phyloP scores from a whole-genome alignment of 2,888 invertebrate genomes.

The Epirrhoe alternata region DNA sequence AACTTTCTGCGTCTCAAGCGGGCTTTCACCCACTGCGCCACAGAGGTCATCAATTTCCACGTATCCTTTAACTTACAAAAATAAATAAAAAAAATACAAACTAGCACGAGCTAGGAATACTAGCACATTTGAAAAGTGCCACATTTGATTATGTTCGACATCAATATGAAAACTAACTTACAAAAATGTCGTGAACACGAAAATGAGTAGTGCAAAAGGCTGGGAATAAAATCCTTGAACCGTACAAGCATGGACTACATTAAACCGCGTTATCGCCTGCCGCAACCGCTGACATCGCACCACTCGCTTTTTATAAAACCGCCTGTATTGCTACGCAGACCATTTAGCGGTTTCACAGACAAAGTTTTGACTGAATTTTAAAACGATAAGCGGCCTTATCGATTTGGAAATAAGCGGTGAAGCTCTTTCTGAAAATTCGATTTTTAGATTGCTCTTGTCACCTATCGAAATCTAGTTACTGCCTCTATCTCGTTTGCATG shows the following conservation, averaged over 20 bases:
- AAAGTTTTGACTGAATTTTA: slow-evolving; percentile 39
- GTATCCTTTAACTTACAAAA: too few relatives aligned
- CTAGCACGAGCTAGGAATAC: too few relatives aligned
- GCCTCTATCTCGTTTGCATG: slow-evolving; percentile 11
- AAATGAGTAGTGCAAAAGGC: slow-evolving; percentile 22
- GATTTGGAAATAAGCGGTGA: slow-evolving; percentile 23
- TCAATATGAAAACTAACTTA: slow-evolving; percentile 13
- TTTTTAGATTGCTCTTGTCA: slow-evolving; percentile 15
- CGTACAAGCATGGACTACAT: slow-evolving; percentile 37
- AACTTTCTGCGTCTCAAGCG: too few relatives aligned
- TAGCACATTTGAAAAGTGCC: too few relatives aligned
- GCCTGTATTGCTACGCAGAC: slow-evolving; percentile 32
- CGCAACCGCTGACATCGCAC: slow-evolving; percentile 38
- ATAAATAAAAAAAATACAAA: too few relatives aligned
- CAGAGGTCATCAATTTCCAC: too few relatives aligned
- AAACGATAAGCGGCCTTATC: slow-evolving; percentile 32
- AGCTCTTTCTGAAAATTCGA: slow-evolving; percentile 8
- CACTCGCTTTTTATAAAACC: slow-evolving; percentile 42
- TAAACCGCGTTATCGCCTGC: slow-evolving; percentile 41
- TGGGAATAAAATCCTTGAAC: slow-evolving; percentile 37
- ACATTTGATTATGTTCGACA: not conserved
- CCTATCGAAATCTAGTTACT: slow-evolving; percentile 18
- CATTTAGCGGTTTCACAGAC: slow-evolving; percentile 35
- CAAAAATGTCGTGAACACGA: slow-evolving; percentile 20
- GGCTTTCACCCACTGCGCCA: too few relatives aligned